Evolutionary conservation across 1,140 invertebrate genomes (phyloP).

Genomic region (Condylostylus longicornis): DNA sequence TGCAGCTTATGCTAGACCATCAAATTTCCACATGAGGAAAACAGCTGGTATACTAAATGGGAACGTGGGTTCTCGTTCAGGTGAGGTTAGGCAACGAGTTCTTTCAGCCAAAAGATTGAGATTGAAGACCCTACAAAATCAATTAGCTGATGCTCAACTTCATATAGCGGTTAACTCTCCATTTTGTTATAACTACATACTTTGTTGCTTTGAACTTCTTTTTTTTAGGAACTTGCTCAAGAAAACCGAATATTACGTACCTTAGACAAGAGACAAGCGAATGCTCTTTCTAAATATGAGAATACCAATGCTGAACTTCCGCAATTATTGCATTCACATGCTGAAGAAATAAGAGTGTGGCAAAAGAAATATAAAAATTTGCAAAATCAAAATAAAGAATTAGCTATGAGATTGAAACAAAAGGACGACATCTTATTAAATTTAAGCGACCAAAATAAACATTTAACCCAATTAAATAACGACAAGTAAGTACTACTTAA

Average conservation of each 20-base stretch:
- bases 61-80: no score
- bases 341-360: conserved; percentile 57
- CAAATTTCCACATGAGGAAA: no score
- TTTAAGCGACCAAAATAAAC: conserved; percentile 49
- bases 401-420: conserved; percentile 44
- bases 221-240: conserved; percentile 48
- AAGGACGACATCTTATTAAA: conserved; percentile 47
- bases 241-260: conserved; percentile 58
- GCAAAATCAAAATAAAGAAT: conserved; percentile 43
- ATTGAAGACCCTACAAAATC: conserved; percentile 60
- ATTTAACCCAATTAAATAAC: conserved; percentile 49
- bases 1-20: no score
- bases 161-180: conserved; percentile 46
- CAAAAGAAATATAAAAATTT: conserved; percentile 51
- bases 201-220: neutral
- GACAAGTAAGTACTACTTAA: conserved; percentile 43
- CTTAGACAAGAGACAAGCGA: conserved; percentile 59
- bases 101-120: conserved; percentile 58
- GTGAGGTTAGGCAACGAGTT: conserved; percentile 49
- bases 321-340: conserved; percentile 52
- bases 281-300: conserved; percentile 53
- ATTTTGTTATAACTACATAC: conserved; percentile 1
- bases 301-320: conserved; percentile 58
- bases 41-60: no score
- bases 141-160: conserved; percentile 59